A percentile compares a stretch with the other conserved stretches of the same genome.
These are phyloP conservation scores for Microctonus hyperodae DNA, from an alignment of 2,888 invertebrate species.

Conservation along the genomic window DNA sequence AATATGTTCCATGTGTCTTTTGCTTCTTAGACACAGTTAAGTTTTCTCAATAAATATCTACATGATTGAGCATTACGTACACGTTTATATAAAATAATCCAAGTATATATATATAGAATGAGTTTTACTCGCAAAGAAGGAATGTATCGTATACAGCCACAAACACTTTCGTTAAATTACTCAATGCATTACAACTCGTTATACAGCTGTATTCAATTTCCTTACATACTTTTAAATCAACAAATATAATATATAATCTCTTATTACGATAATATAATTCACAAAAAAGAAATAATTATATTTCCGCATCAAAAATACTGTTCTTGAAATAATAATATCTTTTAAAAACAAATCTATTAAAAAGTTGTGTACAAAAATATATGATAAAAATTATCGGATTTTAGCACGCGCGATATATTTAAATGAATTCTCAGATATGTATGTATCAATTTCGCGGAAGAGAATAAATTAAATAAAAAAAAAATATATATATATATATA, in stretches of 20 bases:
- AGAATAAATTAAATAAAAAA: neutral
- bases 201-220: neutral
- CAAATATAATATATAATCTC: neutral
- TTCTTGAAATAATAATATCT: neutral
- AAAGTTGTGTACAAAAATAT: neutral
- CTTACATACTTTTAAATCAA: neutral
- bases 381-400: neutral
- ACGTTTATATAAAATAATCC: neutral
- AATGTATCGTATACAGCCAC: slow-evolving; percentile 13
- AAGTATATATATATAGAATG: neutral
- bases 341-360: neutral
- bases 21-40: neutral
- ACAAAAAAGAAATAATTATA: neutral
- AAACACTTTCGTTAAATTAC: slow-evolving; percentile 16
- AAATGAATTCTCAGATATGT: neutral
- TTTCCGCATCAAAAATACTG: neutral
- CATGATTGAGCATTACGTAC: neutral
- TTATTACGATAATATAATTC: neutral
- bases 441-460: neutral
- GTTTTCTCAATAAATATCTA: neutral
- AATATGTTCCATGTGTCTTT: slow-evolving; percentile 2
- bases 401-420: neutral
- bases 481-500: too few species aligned
- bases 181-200: slow-evolving; percentile 10
- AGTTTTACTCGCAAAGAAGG: neutral